Evolutionary conservation across 2,113 vertebrate species (phyloP).

Genomic region (Pyxicephalus adspersus): DNA sequence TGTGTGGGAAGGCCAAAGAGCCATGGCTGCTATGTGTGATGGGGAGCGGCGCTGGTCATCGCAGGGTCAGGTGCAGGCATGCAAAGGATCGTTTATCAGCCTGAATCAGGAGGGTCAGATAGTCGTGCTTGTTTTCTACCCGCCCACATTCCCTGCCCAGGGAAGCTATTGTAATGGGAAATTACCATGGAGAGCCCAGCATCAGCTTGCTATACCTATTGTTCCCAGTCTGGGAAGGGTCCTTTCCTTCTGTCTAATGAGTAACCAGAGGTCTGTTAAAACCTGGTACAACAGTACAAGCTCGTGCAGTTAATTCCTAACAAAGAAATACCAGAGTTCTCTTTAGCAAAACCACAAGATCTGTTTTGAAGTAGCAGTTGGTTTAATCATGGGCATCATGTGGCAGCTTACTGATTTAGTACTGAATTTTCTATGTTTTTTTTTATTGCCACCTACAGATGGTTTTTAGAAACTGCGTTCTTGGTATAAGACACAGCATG

Average conservation of each 20-base stretch:
- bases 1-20: neutral
- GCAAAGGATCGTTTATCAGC: slow-evolving; percentile 77
- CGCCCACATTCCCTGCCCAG: slow-evolving; percentile 74
- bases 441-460: no score
- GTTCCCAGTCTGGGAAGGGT: slow-evolving; percentile 67
- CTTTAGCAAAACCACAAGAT: neutral
- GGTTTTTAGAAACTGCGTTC: no score
- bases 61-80: slow-evolving; percentile 64
- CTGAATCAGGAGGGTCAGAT: slow-evolving; percentile 76
- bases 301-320: neutral
- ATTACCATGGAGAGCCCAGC: slow-evolving; percentile 76
- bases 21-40: neutral
- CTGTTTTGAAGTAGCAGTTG: neutral
- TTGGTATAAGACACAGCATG: no score
- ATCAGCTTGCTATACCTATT: slow-evolving; percentile 67
- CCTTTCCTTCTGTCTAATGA: slow-evolving; percentile 46
- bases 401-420: no score
- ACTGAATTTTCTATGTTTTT: no score
- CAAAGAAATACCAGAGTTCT: neutral
- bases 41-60: slow-evolving; percentile 62
- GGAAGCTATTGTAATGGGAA: slow-evolving; percentile 59
- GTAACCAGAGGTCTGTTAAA: slow-evolving; percentile 29
- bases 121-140: slow-evolving; percentile 67
- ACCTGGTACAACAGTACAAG: slow-evolving; percentile 8
- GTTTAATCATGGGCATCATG: neutral